A percentile compares a stretch with the other conserved stretches of the same genome.
These are phyloP conservation scores for Baccha elongata DNA, from an alignment of 2,888 invertebrate genomes.

Conservation along the genomic window DNA sequence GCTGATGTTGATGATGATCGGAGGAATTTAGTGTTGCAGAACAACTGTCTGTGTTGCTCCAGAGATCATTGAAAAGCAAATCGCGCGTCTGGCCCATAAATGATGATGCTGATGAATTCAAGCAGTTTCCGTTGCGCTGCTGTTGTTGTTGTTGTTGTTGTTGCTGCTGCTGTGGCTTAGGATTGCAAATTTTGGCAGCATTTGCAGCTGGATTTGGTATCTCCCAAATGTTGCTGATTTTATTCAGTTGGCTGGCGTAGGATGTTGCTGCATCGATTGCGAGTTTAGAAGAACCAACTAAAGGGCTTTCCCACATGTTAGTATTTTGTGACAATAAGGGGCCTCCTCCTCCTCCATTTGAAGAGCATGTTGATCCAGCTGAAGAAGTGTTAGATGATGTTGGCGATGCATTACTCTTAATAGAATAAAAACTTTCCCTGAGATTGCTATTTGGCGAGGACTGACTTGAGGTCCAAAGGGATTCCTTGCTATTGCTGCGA, in stretches of 20 bases:
- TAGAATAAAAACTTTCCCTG: slow-evolving; percentile 77
- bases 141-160: slow-evolving; percentile 64
- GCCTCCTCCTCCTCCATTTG: slow-evolving; percentile 54
- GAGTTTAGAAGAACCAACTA: slow-evolving; percentile 69
- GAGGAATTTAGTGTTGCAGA: slow-evolving; percentile 68
- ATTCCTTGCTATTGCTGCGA: slow-evolving; percentile 81
- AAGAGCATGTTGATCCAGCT: slow-evolving; percentile 76
- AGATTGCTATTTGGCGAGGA: slow-evolving; percentile 80
- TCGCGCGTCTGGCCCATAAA: slow-evolving; percentile 74
- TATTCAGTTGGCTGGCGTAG: slow-evolving; percentile 76
- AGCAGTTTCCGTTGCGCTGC: slow-evolving; percentile 49
- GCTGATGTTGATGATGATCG: slow-evolving; percentile 59
- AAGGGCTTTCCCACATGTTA: slow-evolving; percentile 75
- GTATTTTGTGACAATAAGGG: slow-evolving; percentile 64
- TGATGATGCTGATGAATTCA: slow-evolving; percentile 31
- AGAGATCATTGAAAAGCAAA: slow-evolving; percentile 80
- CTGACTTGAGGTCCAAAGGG: slow-evolving; percentile 80
- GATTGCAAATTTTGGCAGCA: slow-evolving; percentile 56
- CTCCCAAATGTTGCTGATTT: slow-evolving; percentile 81
- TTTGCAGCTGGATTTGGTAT: slow-evolving; percentile 75
- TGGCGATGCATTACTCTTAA: slow-evolving; percentile 73
- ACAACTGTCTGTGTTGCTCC: slow-evolving; percentile 77
- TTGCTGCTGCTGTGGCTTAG: slow-evolving; percentile 65
- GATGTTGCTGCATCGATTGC: slow-evolving; percentile 70
- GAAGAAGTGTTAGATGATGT: slow-evolving; percentile 78